phyloP scores from a whole-genome alignment of 2,113 vertebrate genomes.

The Macaca nemestrina region DNA sequence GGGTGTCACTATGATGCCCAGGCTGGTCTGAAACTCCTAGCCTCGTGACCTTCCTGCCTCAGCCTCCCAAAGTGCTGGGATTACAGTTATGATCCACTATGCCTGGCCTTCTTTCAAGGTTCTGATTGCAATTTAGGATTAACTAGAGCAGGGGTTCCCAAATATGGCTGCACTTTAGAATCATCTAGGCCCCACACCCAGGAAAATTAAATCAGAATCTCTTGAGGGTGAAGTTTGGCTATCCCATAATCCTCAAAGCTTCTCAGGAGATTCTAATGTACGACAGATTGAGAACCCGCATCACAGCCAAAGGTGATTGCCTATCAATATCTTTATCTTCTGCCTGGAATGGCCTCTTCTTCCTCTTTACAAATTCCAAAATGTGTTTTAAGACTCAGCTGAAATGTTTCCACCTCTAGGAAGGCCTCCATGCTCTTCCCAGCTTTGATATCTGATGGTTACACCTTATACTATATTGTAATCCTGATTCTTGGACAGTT shows the following conservation, averaged over 20 bases:
- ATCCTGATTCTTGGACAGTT: background rate
- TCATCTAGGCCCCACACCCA: background rate
- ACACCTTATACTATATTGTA: background rate
- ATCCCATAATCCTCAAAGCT: background rate
- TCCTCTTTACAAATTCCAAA: background rate
- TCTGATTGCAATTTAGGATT: background rate
- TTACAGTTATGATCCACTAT: too few relatives aligned
- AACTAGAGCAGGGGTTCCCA: background rate
- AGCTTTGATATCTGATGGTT: too few relatives aligned
- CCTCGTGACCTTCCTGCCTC: too few relatives aligned
- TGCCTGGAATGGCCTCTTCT: background rate
- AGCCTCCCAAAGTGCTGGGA: too few relatives aligned
- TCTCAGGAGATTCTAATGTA: background rate
- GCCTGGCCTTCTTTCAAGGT: background rate
- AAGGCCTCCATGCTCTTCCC: background rate
- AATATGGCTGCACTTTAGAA: background rate
- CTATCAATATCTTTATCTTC: background rate
- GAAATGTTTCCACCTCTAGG: background rate
- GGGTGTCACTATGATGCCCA: too few relatives aligned
- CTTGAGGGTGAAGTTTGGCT: background rate
- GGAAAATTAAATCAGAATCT: background rate
- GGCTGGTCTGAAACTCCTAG: too few relatives aligned
- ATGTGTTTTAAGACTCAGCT: background rate
- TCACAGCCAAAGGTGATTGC: background rate
- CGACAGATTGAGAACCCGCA: background rate